Evolutionary conservation across 1,140 invertebrate species (phyloP).

Genomic region (Drosophila truncata): DNA sequence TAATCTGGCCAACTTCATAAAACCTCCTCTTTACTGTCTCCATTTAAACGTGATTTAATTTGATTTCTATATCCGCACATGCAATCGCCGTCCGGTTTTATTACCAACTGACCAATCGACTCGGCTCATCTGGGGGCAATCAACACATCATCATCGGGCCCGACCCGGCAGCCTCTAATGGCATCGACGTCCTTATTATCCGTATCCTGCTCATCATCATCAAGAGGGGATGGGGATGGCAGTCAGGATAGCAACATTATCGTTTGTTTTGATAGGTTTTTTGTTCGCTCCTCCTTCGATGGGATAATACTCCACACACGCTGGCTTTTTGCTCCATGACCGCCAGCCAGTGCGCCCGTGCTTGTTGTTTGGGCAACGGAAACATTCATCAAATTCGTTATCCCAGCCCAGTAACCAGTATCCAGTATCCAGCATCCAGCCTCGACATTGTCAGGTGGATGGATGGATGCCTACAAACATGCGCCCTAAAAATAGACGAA

Average conservation of each 20-base stretch:
- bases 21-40: conserved; percentile 20
- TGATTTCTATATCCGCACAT: conserved; percentile 50
- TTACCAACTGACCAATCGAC: conserved; percentile 66
- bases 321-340: conserved; percentile 34
- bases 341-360: background rate
- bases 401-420: conserved; percentile 17
- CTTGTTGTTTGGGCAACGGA: conserved; percentile 54
- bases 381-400: conserved; percentile 79
- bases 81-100: conserved; percentile 57
- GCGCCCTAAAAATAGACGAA: conserved; percentile 65
- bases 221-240: background rate
- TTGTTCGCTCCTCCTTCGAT: conserved; percentile 24
- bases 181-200: conserved; percentile 72
- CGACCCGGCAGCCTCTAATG: conserved; percentile 56
- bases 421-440: conserved; percentile 10
- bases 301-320: conserved; percentile 47
- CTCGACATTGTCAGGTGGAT: conserved; percentile 58
- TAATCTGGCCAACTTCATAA: conserved; percentile 27
- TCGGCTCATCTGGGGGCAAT: conserved; percentile 65
- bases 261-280: conserved; percentile 81
- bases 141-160: conserved; percentile 61
- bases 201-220: conserved; percentile 66
- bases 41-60: conserved; percentile 75
- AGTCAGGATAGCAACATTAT: conserved; percentile 60
- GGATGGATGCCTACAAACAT: conserved; percentile 51